phyloP scores from a whole-genome alignment of 2,888 invertebrate genomes.

The Platyscelio sp. region DNA sequence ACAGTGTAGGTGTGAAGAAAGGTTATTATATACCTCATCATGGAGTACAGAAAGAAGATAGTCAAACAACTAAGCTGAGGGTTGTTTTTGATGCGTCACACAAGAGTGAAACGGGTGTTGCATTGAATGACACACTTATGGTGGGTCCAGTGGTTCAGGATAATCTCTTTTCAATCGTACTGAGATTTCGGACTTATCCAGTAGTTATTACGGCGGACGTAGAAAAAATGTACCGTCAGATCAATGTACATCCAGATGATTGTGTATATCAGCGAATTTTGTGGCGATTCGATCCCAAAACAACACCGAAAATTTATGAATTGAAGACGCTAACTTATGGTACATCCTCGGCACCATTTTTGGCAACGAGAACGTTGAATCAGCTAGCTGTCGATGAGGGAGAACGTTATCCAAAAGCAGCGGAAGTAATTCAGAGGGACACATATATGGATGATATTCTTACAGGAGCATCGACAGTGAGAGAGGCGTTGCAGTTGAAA shows the following conservation, averaged over 20 bases:
- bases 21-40: constrained; percentile 27
- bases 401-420: not conserved
- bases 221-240: constrained; percentile 11
- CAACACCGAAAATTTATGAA: not conserved
- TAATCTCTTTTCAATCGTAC: not conserved
- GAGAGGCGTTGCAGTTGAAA: constrained; percentile 3
- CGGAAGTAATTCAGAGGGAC: not conserved
- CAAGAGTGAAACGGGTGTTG: not conserved
- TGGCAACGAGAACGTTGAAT: not conserved
- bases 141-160: constrained; percentile 12
- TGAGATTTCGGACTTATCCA: not conserved
- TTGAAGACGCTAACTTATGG: not conserved
- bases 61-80: constrained; percentile 3
- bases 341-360: not conserved
- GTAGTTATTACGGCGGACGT: not conserved
- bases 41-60: not conserved
- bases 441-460: constrained; percentile 6
- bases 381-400: not conserved
- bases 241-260: not conserved
- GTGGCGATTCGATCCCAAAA: not conserved
- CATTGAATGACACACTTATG: constrained; percentile 3
- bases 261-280: not conserved
- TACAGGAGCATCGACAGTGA: not conserved
- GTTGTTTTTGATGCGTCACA: constrained; percentile 3
- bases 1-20: not conserved